phyloP scores from a whole-genome alignment of 2,797 vertebrate genomes.

The Mus caroli region DNA sequence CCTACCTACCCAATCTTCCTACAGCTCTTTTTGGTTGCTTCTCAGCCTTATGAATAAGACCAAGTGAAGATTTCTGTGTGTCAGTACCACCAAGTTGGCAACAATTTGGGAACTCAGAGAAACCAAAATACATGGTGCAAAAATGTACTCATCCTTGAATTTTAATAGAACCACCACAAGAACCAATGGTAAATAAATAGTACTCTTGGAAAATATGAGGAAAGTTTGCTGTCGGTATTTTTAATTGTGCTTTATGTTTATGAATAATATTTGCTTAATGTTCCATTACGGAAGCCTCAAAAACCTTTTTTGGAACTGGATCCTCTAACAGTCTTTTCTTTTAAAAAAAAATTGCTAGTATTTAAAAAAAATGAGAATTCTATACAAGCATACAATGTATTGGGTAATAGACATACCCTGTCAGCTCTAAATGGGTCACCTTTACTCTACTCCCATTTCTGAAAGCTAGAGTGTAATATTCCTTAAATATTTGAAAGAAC shows the following conservation, averaged over 20 bases:
- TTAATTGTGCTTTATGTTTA: background rate
- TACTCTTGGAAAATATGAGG: background rate
- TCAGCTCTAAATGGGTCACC: background rate
- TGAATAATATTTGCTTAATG: background rate
- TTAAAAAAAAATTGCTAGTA: background rate
- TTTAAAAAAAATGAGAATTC: background rate
- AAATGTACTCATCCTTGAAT: background rate
- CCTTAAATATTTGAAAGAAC: background rate
- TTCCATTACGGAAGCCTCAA: background rate
- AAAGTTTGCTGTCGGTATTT: background rate
- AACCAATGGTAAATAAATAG: background rate
- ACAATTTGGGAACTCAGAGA: background rate
- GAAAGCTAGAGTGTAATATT: background rate
- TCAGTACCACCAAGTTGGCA: background rate
- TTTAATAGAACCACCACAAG: slow-evolving; percentile 1
- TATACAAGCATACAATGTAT: background rate
- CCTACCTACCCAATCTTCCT: background rate
- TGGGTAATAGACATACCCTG: background rate
- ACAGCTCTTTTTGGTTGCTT: background rate
- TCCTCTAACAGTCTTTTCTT: background rate
- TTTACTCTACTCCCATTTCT: background rate
- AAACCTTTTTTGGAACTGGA: background rate
- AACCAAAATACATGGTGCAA: background rate
- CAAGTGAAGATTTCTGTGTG: background rate
- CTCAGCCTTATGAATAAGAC: background rate